phyloP scores from a whole-genome alignment of 2,888 invertebrate genomes.

The Rhyacophila evoluta region DNA sequence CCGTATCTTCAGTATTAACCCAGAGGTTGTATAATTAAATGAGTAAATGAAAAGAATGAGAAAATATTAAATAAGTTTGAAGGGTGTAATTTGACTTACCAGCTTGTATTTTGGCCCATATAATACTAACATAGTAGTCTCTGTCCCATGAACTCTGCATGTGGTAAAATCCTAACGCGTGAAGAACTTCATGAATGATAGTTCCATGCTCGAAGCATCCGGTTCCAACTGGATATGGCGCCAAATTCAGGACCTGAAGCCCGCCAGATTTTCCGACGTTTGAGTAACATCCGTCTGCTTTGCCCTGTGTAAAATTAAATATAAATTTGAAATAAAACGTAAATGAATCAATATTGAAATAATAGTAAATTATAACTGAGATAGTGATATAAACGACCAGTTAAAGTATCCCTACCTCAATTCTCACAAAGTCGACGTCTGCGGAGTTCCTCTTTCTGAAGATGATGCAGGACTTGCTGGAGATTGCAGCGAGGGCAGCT shows the following conservation, averaged over 20 bases:
- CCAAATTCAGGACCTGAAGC: slow-evolving; percentile 68
- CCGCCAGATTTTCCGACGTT: slow-evolving; percentile 63
- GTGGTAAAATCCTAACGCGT: slow-evolving; percentile 85
- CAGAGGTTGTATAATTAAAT: no score
- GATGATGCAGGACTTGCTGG: background rate
- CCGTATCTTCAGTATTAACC: no score
- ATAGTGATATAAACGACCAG: background rate
- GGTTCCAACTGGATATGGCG: slow-evolving; percentile 62
- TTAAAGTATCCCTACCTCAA: background rate
- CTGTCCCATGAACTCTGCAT: slow-evolving; percentile 86
- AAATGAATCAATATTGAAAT: background rate
- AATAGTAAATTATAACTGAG: background rate
- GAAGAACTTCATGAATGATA: slow-evolving; percentile 82
- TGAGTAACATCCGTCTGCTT: slow-evolving; percentile 70
- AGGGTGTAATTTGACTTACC: slow-evolving; percentile 66
- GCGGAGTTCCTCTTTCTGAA: background rate
- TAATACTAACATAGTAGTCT: slow-evolving; percentile 66
- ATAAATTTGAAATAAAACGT: background rate
- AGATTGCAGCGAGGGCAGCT: background rate
- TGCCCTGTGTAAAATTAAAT: slow-evolving; percentile 75
- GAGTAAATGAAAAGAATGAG: no score
- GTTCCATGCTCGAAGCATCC: slow-evolving; percentile 74
- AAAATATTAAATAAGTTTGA: no score
- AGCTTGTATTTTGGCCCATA: slow-evolving; percentile 77
- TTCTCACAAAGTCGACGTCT: background rate